These are phyloP conservation scores for Rhaphigaster nebulosa DNA, from an alignment of 2,888 invertebrate species.

Conservation along the genomic window DNA sequence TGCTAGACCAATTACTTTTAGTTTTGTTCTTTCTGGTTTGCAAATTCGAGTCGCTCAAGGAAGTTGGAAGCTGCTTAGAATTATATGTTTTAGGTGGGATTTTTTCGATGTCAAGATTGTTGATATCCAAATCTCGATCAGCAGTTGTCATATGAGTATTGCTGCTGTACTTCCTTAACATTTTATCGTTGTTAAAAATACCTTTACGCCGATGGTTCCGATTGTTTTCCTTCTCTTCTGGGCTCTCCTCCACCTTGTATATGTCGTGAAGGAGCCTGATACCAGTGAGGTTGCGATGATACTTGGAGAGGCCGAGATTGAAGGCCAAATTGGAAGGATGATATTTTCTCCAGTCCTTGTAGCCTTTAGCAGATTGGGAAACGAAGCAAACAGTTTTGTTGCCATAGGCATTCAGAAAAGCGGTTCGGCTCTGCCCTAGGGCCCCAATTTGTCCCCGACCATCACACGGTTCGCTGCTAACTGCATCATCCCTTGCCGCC, in stretches of 20 bases:
- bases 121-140: not conserved
- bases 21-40: not conserved
- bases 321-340: constrained; percentile 9
- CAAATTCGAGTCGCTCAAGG: not conserved
- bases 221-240: not conserved
- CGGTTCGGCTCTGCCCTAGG: constrained; percentile 10
- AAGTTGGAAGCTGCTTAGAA: not conserved
- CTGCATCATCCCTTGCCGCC: constrained; percentile 43
- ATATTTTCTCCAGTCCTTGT: constrained; percentile 29
- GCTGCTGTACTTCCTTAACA: not conserved
- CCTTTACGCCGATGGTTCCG: not conserved
- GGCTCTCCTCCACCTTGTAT: constrained; percentile 3
- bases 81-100: not conserved
- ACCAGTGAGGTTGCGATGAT: constrained; percentile 12
- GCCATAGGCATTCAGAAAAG: constrained; percentile 15
- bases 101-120: constrained; percentile 8
- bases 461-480: constrained; percentile 56
- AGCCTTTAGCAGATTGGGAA: constrained; percentile 1
- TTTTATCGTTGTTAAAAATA: not conserved
- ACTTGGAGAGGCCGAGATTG: not conserved
- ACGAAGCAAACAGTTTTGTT: constrained; percentile 28
- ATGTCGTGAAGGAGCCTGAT: constrained; percentile 51
- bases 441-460: constrained; percentile 47
- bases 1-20: not conserved
- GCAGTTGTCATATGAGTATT: not conserved